Base-by-base conservation (phyloP, 2,888 invertebrate genomes). In the Gortyna flavago region DNA sequence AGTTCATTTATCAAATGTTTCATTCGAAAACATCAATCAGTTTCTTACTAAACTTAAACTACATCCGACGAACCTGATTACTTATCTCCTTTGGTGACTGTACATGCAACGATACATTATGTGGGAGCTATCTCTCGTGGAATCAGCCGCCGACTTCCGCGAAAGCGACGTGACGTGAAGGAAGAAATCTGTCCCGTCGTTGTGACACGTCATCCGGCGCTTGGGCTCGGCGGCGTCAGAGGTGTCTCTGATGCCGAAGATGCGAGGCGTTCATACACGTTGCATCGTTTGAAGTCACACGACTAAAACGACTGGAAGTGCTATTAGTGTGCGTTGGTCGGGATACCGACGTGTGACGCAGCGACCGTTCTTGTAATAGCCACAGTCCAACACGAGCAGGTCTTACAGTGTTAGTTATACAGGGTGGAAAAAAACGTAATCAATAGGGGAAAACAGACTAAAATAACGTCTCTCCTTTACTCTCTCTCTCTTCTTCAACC, bases 51-150 rank as follows among this genome's bases (percentile, higher is more conserved):
- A n/a, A n/a, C n/a, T n/a, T n/a, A n/a, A n/a, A n/a, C n/a, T n/a
- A n/a, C n/a, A n/a, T n/a, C n/a, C n/a, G n/a, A n/a, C n/a, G n/a
- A n/a, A n/a, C n/a, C n/a, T n/a, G n/a, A n/a, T n/a, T n/a, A n/a
- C n/a, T n/a, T n/a, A n/a, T n/a, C n/a, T n/a, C n/a, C n/a, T n/a
- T n/a, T n/a, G n/a, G n/a, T n/a, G n/a, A n/a, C n/a, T n/a, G n/a
- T n/a, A 16, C 29, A 35, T 41, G 25, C 6, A n/a, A 32, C 41
- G 25, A 72, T 21, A 48, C 35, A 21, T 48, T 38, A 57, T 32
- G 48, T 76, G 41, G n/a, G 9, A 61, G 44, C 29, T 66, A 44
- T 54, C 29, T 32, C 38, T 79, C 83, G 41, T 35, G 65, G 77
- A 66, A 66, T 59, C 59, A 59, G 41, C 4, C n/a, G 29, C n/a